Evolutionary conservation across 2,113 vertebrate genomes (phyloP), one percentile per base, ranked within the genome.

Genomic region (Amblyopsis rosae): DNA sequence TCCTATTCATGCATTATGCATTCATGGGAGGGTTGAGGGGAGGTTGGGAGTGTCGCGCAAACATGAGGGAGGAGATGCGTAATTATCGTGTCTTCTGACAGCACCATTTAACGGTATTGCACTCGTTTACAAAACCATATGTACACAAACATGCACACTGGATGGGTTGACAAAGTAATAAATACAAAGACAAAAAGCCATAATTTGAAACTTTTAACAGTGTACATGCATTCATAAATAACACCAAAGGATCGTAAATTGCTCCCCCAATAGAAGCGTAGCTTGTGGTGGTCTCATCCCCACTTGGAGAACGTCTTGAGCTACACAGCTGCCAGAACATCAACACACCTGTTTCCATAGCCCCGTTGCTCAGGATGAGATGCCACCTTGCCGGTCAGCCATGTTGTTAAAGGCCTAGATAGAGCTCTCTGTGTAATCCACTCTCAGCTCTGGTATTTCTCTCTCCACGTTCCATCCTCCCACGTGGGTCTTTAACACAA

Each of bases 341-440:
- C 19, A 19, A 19, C 19, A 19, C 19, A 26, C 26, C 26, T 2
- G 26, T 26, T 26, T 26, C 26, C 26, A 26, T 26, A 26, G 26
- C 26, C 26, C 26, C 2, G 26, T 26, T 26, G 26, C 26, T 26
- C 26, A 26, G 26, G 26, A 26, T 26, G 2, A 26, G 26, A 26
- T 26, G 26, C 26, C 26, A 26, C 26, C 16, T 33, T 1, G 9
- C 32, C 0, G 1, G 45, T 35, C 16, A 48, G 58, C 60, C 54
- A 51, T 61, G 64, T 32, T 76, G 69, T 77, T 65, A 49, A 73
- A 73, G 55, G 77, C 51, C 64, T 69, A 48, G 53, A 80, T 65
- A 35, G n/a, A 58, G 65, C n/a, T 45, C 16, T 62, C 46, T 32
- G 8, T 17, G 3, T 26, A 6, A 55, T 32, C 41, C 50, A 12